Evolutionary conservation across 2,797 vertebrate species (phyloP), one percentile per base, ranked within the genome.

Genomic region (Urophycis tenuis): DNA sequence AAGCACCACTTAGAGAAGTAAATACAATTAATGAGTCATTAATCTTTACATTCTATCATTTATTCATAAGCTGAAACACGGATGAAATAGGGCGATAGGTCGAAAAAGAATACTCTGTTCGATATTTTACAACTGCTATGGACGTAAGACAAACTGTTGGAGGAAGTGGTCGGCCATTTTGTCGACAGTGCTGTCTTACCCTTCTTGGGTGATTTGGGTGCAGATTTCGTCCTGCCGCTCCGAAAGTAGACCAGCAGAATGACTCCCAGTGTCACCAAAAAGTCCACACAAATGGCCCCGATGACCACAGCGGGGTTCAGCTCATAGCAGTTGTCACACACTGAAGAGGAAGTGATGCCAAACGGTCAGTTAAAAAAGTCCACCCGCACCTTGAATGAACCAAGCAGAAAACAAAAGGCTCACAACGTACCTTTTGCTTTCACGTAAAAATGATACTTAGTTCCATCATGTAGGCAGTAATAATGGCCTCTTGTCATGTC

Each of bases 251-350:
- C 76, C 0, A 88, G 1, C 0, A 82, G 0, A 73, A 92, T 88
- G 25, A 93, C 0, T n/a, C 64, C 0, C 0, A 10, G 7, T 0
- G 93, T 93, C 5, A 69, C 0, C 1, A 88, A 0, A 12, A 92
- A 0, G 32, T 94, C 92, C 5, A 0, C 64, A 0, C 39, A 0
- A 0, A 93, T 83, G 0, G 19, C 0, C 0, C 0, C 0, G 0
- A 0, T 0, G 0, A 90, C 45, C 0, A 41, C 0, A 0, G 0
- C 0, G 0, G 2, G 25, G 0, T 85, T 0, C 72, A 94, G 8
- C 74, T 94, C 92, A 1, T 75, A 81, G 76, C 93, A 94, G 25
- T 84, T 7, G 0, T 74, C 0, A 84, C 93, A 94, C 8, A 14
- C 93, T 94, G 75, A 60, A 22, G 19, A 8, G 3, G 3, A 30